Evolutionary conservation across 2,797 vertebrate genomes (phyloP).

Genomic region (Helicolenus hilgendorfi): DNA sequence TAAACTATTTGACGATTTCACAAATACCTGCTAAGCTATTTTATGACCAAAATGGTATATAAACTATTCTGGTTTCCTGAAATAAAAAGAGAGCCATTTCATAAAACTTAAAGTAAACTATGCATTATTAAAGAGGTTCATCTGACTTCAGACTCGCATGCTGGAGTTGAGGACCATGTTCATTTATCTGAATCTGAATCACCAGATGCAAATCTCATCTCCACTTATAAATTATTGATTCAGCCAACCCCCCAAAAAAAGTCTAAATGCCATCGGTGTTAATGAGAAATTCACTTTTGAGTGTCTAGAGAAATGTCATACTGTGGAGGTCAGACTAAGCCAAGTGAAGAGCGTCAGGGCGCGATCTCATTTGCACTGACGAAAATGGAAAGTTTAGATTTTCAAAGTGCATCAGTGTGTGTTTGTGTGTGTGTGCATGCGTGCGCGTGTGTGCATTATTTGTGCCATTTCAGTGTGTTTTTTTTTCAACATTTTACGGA

Average conservation of each 20-base stretch:
- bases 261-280: constrained; percentile 50
- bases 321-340: constrained; percentile 17
- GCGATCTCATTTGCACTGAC: constrained; percentile 23
- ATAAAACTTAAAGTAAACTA: background rate
- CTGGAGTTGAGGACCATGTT: background rate
- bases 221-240: constrained; percentile 37
- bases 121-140: background rate
- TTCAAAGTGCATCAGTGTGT: background rate
- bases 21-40: background rate
- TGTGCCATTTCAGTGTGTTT: background rate
- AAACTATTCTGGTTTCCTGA: background rate
- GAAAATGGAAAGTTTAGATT: background rate
- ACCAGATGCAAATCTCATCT: constrained; percentile 14
- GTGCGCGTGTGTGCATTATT: background rate
- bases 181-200: constrained; percentile 9
- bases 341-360: background rate
- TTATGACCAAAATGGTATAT: background rate
- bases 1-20: background rate
- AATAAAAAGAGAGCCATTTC: background rate
- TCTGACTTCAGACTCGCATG: background rate
- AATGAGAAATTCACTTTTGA: constrained; percentile 52
- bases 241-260: constrained; percentile 8
- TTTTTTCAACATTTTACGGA: background rate
- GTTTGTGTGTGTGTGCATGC: too few species aligned
- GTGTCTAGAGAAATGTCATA: constrained; percentile 47